Percentiles rank a stretch among this genome's conserved stretches.
phyloP scores from a whole-genome alignment of 2,797 vertebrate species.

The Cynodonichthys magdalenae region DNA sequence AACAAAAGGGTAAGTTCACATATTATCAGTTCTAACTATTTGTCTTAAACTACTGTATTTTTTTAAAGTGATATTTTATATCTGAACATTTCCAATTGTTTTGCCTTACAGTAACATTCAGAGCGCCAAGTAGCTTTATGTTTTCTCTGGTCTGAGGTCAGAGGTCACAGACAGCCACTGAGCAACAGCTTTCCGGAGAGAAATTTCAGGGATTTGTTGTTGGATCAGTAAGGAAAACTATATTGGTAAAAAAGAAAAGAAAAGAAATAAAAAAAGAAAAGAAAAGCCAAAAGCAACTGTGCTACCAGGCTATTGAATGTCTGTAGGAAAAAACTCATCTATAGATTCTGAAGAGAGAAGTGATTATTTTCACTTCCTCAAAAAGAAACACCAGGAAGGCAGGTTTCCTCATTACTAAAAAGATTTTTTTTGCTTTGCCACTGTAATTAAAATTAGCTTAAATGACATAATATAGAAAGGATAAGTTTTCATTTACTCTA shows the following conservation, averaged over 20 bases:
- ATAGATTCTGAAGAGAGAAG: conserved; percentile 10
- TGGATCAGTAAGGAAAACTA: conserved; percentile 6
- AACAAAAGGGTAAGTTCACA: not conserved
- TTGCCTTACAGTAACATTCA: not conserved
- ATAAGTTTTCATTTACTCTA: too few relatives aligned
- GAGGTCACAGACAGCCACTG: not conserved
- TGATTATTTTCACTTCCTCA: not conserved
- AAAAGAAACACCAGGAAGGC: too few relatives aligned
- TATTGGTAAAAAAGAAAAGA: conserved; percentile 1
- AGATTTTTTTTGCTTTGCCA: too few relatives aligned
- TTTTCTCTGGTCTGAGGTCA: conserved; percentile 9
- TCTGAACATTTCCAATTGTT: not conserved
- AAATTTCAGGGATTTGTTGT: conserved; percentile 18
- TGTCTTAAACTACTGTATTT: not conserved
- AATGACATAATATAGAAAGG: not conserved
- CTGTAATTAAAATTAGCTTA: too few relatives aligned
- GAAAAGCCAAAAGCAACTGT: too few relatives aligned
- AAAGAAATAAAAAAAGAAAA: not conserved
- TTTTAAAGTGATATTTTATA: not conserved
- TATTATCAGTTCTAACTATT: not conserved
- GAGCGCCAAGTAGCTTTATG: not conserved
- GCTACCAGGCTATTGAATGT: not conserved
- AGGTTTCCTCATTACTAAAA: too few relatives aligned
- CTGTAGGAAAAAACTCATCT: not conserved
- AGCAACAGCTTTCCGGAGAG: conserved; percentile 7